Conservation (phyloP, 92 coral and sea anemone genomes). For the Metridium senile region DNA sequence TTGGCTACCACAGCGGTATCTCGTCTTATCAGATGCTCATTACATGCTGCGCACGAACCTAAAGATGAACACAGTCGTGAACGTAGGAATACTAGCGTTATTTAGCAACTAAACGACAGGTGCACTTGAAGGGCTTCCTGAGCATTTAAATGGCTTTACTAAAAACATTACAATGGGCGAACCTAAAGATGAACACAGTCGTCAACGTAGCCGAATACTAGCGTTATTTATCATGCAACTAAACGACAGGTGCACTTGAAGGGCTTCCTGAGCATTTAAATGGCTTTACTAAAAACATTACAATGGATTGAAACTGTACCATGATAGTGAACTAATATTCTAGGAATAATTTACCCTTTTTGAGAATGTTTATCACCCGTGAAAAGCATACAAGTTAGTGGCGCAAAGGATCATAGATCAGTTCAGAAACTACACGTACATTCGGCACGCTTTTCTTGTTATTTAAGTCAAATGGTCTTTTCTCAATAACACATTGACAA, state of each 20-base stretch:
- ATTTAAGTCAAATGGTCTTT: no score
- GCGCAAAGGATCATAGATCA: no score
- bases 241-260: not conserved
- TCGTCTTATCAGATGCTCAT: conserved; percentile 27
- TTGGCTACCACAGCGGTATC: conserved; percentile 21
- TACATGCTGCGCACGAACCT: conserved; percentile 19
- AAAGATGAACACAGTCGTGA: conserved; percentile 3
- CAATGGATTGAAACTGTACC: no score
- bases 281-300: not conserved
- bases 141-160: not conserved
- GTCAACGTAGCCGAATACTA: conserved; percentile 20
- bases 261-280: not conserved
- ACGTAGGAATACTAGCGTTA: conserved; percentile 19
- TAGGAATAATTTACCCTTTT: no score
- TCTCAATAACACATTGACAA: no score
- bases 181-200: not conserved
- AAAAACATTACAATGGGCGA: no score
- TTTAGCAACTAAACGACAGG: not conserved
- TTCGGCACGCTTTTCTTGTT: no score
- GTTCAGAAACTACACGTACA: no score
- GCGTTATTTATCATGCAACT: not conserved
- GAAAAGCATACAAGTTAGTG: no score
- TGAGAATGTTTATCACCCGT: no score
- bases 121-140: not conserved
- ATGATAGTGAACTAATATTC: no score